Conservation (phyloP, 2,888 invertebrate species). For the Odontocerum albicorne region DNA sequence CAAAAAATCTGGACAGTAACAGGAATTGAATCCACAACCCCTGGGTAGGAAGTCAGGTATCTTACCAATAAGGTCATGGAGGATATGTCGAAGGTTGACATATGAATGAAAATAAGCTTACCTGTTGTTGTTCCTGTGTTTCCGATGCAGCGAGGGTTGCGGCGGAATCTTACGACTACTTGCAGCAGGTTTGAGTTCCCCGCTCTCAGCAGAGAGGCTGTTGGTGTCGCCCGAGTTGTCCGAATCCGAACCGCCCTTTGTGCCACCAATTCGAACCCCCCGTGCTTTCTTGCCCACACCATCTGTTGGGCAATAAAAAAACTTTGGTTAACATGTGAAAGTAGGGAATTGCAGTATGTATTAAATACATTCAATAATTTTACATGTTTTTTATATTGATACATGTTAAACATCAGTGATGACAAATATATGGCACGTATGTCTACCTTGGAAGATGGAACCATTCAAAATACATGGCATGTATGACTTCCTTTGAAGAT, state of each 20-base stretch:
- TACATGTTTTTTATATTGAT: too few species aligned
- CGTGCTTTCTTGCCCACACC: conserved; percentile 24
- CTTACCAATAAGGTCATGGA: too few species aligned
- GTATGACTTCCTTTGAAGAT: too few species aligned
- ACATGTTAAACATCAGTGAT: too few species aligned
- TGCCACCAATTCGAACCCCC: conserved; percentile 27
- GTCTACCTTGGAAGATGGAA: too few species aligned
- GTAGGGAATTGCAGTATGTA: too few species aligned
- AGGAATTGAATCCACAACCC: too few species aligned
- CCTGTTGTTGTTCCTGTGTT: conserved; percentile 33
- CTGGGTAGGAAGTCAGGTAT: too few species aligned
- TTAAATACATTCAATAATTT: too few species aligned
- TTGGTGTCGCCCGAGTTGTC: conserved; percentile 57
- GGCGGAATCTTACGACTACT: conserved; percentile 45
- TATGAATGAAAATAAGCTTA: conserved; percentile 2
- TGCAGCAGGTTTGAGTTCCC: conserved; percentile 45
- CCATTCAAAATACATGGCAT: too few species aligned
- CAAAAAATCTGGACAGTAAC: too few species aligned
- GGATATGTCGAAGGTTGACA: background rate
- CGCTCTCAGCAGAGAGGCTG: conserved; percentile 55
- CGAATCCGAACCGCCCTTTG: conserved; percentile 47
- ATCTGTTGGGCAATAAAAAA: conserved; percentile 10
- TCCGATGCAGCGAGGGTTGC: conserved; percentile 43
- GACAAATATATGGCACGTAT: too few species aligned
- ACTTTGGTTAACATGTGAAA: background rate